Evolutionary conservation across 2,888 invertebrate species (phyloP).

Genomic region (Drosophila tanythrix): DNA sequence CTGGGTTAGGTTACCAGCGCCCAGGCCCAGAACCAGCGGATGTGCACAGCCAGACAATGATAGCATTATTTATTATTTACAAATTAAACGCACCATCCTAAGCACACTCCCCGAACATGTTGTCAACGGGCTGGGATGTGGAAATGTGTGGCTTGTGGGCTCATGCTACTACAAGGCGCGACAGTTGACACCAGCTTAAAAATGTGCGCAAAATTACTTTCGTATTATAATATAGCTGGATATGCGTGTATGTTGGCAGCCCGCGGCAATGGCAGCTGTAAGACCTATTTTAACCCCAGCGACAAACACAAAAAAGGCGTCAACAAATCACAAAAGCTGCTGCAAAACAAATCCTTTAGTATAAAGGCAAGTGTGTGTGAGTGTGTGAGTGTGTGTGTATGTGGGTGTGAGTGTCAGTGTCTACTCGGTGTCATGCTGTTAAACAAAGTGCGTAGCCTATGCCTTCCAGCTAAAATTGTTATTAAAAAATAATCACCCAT

Average conservation of each 20-base stretch:
- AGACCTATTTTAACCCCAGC: constrained; percentile 78
- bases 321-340: constrained; percentile 75
- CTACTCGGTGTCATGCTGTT: constrained; percentile 70
- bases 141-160: constrained; percentile 9
- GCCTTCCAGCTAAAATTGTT: constrained; percentile 67
- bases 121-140: constrained; percentile 10
- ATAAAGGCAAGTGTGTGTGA: constrained; percentile 17
- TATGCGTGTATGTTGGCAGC: constrained; percentile 42
- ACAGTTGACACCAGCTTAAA: constrained; percentile 79
- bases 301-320: constrained; percentile 61
- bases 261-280: constrained; percentile 56
- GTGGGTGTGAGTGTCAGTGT: constrained; percentile 22
- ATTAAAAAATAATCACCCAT: constrained; percentile 77
- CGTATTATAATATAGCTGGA: constrained; percentile 55
- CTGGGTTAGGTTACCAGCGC: constrained; percentile 16
- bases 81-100: constrained; percentile 51
- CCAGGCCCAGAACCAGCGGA: constrained; percentile 46
- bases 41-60: constrained; percentile 71
- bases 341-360: constrained; percentile 59
- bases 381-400: constrained; percentile 23
- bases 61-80: constrained; percentile 62
- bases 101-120: constrained; percentile 9
- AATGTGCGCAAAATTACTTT: constrained; percentile 75
- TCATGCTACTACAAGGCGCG: constrained; percentile 43
- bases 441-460: constrained; percentile 78